Evolutionary conservation across 2,888 invertebrate genomes (phyloP), one percentile per base, ranked within the genome.

Genomic region (Hypolimnas misippus): DNA sequence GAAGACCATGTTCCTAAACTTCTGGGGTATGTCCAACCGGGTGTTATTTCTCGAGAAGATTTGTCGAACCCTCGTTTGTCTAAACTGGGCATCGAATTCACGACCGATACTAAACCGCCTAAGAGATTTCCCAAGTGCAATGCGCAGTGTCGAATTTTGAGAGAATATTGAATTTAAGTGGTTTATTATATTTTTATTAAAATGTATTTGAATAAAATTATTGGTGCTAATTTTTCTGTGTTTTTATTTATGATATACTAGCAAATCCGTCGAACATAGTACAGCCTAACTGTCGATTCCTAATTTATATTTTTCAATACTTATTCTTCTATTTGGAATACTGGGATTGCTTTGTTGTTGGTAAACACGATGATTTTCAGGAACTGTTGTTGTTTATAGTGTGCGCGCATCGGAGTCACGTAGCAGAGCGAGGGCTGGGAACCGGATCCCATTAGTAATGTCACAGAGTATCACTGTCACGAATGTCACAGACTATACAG

Each of bases 1-100:
- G 76, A 84, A 19, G 92, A 93, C 57, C 94, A 95, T 76, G 94
- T 85, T 0, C 86, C 93, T 0, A 83, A 90, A 12, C 75, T 95
- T 0, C 76, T 94, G 3, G 94, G 94, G 2, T 94, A 89, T 79
- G 72, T 95, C 7, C 94, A 94, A 12, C 84, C 90, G 10, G 94
- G 93, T 0, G 84, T 93, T 1, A 60, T 95, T 7, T 75, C 74
- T 52, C 71, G 73, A 0, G 81, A 76, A 0, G 94, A 94, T 79
- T 62, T 93, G 40, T 82, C 86, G 0, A 67, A 70, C 0, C 71
- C 78, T 0, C 14, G 71, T 0, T 68, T 77, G 0, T 59, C 63
- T 0, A 0, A 8, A 0, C 66, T 83, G 1, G 76, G 83, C 14
- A 52, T 84, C 0, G 79, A 74, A 2, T 5, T 46, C 1, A 57